A percentile compares a stretch with the other conserved stretches of the same genome.
Evolutionary conservation across 2,797 vertebrate genomes (phyloP).

Genomic region (Ctenosaura bakeri): DNA sequence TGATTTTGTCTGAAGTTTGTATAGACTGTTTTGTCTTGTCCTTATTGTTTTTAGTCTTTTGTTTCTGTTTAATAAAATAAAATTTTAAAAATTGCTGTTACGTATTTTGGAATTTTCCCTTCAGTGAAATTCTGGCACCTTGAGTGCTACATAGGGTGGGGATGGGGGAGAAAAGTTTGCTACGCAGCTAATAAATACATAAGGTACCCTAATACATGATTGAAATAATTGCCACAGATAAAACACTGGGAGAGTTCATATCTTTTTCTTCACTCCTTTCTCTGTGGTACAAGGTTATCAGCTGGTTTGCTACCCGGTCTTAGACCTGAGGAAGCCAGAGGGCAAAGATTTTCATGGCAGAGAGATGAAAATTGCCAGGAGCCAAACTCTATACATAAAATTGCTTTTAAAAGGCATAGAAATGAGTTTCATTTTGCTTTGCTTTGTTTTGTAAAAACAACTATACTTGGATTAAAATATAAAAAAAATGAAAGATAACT

Average conservation of each 20-base stretch:
- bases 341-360: neutral
- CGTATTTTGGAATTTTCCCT: slow-evolving; percentile 64
- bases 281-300: slow-evolving; percentile 10
- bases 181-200: neutral
- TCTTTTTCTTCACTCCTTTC: slow-evolving; percentile 54
- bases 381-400: neutral
- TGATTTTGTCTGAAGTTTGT: no score
- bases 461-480: slow-evolving; percentile 17
- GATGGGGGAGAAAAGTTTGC: neutral
- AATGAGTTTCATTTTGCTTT: no score
- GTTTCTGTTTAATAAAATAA: no score
- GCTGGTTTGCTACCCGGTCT: neutral
- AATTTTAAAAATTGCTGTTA: slow-evolving; percentile 24
- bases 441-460: neutral
- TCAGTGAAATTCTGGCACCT: slow-evolving; percentile 67
- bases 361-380: neutral
- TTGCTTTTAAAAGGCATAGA: neutral
- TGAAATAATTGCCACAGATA: slow-evolving; percentile 73
- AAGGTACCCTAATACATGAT: slow-evolving; percentile 48
- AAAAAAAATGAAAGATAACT: slow-evolving; percentile 31
- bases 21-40: no score
- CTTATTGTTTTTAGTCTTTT: no score
- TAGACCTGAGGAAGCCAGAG: neutral
- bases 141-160: neutral
- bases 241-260: slow-evolving; percentile 34